Percentiles rank a stretch among this genome's conserved stretches.
Conservation (phyloP, 2,888 invertebrate genomes). For the Pheosia tremula region DNA sequence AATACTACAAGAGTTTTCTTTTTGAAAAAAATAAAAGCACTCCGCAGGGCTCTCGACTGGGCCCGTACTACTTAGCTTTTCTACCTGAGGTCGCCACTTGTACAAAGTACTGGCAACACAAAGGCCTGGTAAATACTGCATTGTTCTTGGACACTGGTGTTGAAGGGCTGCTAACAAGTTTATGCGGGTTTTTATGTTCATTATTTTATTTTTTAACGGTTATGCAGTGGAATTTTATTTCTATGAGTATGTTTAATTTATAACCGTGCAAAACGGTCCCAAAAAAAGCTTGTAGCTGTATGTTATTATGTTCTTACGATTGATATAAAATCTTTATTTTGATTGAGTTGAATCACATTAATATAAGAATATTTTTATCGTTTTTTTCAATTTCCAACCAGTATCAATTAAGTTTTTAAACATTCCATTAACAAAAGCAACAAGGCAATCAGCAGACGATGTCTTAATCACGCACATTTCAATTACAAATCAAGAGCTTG, state of each 20-base stretch:
- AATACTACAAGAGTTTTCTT: slow-evolving; percentile 18
- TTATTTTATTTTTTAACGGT: slow-evolving; percentile 34
- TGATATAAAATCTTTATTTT: too few species aligned
- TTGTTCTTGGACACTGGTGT: slow-evolving; percentile 62
- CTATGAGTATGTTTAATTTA: slow-evolving; percentile 5
- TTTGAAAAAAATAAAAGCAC: slow-evolving; percentile 26
- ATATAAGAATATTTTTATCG: too few species aligned
- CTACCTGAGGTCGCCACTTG: slow-evolving; percentile 43
- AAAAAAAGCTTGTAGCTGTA: too few species aligned
- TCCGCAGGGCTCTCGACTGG: slow-evolving; percentile 29
- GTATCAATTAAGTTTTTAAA: slow-evolving; percentile 1
- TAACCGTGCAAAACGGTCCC: neutral
- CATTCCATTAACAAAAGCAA: slow-evolving; percentile 17
- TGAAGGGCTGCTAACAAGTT: slow-evolving; percentile 60
- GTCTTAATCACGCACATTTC: slow-evolving; percentile 41
- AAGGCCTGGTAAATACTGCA: slow-evolving; percentile 73
- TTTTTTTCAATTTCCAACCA: neutral
- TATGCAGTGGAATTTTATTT: slow-evolving; percentile 15
- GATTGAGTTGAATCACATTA: too few species aligned
- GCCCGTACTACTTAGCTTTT: slow-evolving; percentile 35
- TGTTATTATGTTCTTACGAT: too few species aligned
- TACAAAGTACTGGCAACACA: slow-evolving; percentile 60
- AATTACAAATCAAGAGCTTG: slow-evolving; percentile 51
- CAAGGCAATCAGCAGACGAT: slow-evolving; percentile 20
- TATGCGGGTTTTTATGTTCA: slow-evolving; percentile 54